phyloP scores from a whole-genome alignment of 2,888 invertebrate genomes.

The Volucella bombylans region DNA sequence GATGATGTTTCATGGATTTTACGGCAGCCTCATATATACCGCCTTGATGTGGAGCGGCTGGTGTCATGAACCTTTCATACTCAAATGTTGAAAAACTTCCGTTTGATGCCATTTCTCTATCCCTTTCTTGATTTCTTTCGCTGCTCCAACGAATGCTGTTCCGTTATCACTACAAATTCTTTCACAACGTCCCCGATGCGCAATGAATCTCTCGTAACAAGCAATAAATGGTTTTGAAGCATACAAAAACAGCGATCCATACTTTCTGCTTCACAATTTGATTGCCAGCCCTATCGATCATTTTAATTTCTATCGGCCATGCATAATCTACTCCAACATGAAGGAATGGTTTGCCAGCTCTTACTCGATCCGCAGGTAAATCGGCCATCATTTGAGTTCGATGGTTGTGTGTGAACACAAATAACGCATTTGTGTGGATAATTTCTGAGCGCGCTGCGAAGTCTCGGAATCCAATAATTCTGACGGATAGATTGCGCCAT shows the following conservation, averaged over 20 bases:
- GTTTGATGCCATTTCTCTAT: neutral
- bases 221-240: constrained; percentile 67
- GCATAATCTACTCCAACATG: neutral
- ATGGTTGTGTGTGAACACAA: too few relatives aligned
- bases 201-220: constrained; percentile 73
- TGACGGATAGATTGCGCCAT: neutral
- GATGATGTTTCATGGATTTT: constrained; percentile 42
- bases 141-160: constrained; percentile 76
- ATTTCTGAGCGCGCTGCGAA: constrained; percentile 22
- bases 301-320: constrained; percentile 1
- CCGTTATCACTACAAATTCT: constrained; percentile 76
- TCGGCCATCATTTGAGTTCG: constrained; percentile 35
- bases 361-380: constrained; percentile 27
- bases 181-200: constrained; percentile 74
- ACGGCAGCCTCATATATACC: constrained; percentile 62
- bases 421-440: too few relatives aligned
- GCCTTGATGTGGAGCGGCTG: constrained; percentile 58
- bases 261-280: constrained; percentile 9
- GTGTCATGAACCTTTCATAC: constrained; percentile 10
- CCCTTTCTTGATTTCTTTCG: constrained; percentile 35
- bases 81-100: constrained; percentile 7
- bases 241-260: neutral
- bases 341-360: constrained; percentile 12
- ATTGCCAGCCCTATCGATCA: constrained; percentile 16
- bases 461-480: neutral